These are phyloP conservation scores for Tubulanus polymorphus DNA, from an alignment of 2,888 invertebrate species.

Conservation along the genomic window DNA sequence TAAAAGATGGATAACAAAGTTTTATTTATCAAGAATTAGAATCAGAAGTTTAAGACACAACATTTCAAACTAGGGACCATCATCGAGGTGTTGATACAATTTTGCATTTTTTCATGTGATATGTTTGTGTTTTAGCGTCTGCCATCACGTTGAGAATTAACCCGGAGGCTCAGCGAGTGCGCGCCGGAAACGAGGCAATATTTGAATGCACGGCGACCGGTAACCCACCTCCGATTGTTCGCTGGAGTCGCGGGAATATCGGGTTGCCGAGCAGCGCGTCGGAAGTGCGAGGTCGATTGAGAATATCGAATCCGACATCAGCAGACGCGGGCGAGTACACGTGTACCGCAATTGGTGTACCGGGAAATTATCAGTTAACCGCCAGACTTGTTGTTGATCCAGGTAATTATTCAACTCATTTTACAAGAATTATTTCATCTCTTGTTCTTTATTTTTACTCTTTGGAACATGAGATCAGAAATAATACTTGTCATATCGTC, in stretches of 20 bases:
- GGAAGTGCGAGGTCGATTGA: constrained; percentile 74
- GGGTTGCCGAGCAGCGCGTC: constrained; percentile 70
- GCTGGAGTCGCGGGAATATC: constrained; percentile 60
- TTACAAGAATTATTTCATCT: too few relatives aligned
- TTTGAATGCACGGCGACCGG: constrained; percentile 92
- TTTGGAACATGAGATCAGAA: too few relatives aligned
- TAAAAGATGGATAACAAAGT: too few relatives aligned
- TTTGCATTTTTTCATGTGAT: too few relatives aligned
- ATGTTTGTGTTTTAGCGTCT: too few relatives aligned
- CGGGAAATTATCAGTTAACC: constrained; percentile 41
- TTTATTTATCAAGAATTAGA: too few relatives aligned
- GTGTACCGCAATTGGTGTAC: constrained; percentile 73
- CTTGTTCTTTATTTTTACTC: too few relatives aligned
- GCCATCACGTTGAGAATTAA: too few relatives aligned
- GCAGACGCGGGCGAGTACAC: constrained; percentile 72
- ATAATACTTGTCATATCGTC: too few relatives aligned
- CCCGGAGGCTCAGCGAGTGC: constrained; percentile 33
- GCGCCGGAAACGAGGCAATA: constrained; percentile 77
- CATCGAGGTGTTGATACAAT: too few relatives aligned
- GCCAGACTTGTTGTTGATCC: constrained; percentile 34
- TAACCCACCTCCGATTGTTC: constrained; percentile 68
- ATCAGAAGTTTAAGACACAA: too few relatives aligned
- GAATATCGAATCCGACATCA: constrained; percentile 61
- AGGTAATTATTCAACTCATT: constrained; percentile 28
- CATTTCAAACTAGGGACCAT: too few relatives aligned